Percentiles rank a stretch among this genome's conserved stretches.
These are phyloP conservation scores for Aphaenogaster floridana DNA, from an alignment of 1,140 invertebrate species.

Conservation along the genomic window DNA sequence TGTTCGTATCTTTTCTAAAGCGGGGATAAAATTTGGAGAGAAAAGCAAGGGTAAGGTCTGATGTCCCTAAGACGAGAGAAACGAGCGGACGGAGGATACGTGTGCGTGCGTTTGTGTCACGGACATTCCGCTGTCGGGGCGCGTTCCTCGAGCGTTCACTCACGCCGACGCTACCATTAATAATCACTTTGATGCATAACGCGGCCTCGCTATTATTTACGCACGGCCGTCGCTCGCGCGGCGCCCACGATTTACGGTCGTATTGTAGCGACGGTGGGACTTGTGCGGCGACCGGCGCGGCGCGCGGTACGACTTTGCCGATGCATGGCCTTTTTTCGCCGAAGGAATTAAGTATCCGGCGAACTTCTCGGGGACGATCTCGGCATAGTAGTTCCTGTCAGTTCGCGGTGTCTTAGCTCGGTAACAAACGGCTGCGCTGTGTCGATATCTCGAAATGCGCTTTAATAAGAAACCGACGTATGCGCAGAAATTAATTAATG, in stretches of 20 bases:
- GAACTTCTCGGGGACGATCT: conserved; percentile 19
- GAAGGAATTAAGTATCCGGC: conserved; percentile 51
- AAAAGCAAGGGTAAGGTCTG: not conserved
- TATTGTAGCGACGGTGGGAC: conserved; percentile 73
- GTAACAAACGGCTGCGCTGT: not conserved
- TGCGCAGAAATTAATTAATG: not conserved
- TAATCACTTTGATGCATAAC: conserved; percentile 84
- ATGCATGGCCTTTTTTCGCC: conserved; percentile 3
- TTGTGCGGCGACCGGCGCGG: conserved; percentile 41
- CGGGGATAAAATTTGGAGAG: not conserved
- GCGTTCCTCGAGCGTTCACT: conserved; percentile 78
- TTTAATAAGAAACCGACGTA: not conserved
- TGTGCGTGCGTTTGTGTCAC: conserved; percentile 72
- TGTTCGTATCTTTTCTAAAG: not conserved
- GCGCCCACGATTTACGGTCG: conserved; percentile 76
- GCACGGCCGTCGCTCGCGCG: conserved; percentile 66
- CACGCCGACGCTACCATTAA: conserved; percentile 82
- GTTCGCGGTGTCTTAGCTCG: not conserved
- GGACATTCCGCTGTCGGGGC: conserved; percentile 78
- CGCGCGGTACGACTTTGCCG: conserved; percentile 41
- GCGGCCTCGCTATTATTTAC: conserved; percentile 79
- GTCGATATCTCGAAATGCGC: not conserved
- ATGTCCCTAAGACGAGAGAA: conserved; percentile 12
- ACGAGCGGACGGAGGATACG: conserved; percentile 30
- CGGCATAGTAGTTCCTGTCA: not conserved